These are phyloP conservation scores for Drosophila orena DNA, from an alignment of 1,140 invertebrate genomes.

Conservation along the genomic window DNA sequence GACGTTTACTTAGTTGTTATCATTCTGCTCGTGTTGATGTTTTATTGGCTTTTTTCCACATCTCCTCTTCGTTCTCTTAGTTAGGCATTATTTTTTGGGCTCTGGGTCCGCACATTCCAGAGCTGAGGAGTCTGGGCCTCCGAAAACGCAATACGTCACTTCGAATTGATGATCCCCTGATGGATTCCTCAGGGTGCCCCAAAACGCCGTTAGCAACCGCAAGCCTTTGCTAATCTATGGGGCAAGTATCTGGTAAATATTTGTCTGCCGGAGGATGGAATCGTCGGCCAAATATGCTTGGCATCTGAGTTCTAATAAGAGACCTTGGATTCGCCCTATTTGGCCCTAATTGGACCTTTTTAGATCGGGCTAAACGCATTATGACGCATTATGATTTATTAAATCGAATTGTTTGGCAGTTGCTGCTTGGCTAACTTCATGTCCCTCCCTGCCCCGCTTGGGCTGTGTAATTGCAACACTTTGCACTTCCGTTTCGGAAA, in stretches of 20 bases:
- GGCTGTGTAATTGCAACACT: conserved; percentile 70
- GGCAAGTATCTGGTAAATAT: conserved; percentile 67
- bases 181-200: conserved; percentile 60
- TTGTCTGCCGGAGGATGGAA: conserved; percentile 12
- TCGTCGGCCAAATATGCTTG: conserved; percentile 54
- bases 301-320: conserved; percentile 64
- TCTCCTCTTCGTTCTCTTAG: conserved; percentile 13
- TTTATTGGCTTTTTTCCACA: conserved; percentile 63
- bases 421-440: conserved; percentile 57
- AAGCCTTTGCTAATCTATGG: conserved; percentile 68
- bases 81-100: conserved; percentile 47
- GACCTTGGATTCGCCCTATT: conserved; percentile 59
- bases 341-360: conserved; percentile 66
- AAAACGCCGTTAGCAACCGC: conserved; percentile 68
- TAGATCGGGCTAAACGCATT: conserved; percentile 69
- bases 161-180: conserved; percentile 76
- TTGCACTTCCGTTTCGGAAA: conserved; percentile 71
- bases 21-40: conserved; percentile 80
- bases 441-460: not conserved
- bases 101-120: conserved; percentile 48
- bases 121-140: conserved; percentile 19
- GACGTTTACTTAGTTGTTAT: conserved; percentile 82
- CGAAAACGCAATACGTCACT: conserved; percentile 68
- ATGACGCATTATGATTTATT: conserved; percentile 59
- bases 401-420: conserved; percentile 42